Evolutionary conservation across 2,797 vertebrate genomes (phyloP), one percentile per base, ranked within the genome.

Genomic region (Halcyon chelicuti): DNA sequence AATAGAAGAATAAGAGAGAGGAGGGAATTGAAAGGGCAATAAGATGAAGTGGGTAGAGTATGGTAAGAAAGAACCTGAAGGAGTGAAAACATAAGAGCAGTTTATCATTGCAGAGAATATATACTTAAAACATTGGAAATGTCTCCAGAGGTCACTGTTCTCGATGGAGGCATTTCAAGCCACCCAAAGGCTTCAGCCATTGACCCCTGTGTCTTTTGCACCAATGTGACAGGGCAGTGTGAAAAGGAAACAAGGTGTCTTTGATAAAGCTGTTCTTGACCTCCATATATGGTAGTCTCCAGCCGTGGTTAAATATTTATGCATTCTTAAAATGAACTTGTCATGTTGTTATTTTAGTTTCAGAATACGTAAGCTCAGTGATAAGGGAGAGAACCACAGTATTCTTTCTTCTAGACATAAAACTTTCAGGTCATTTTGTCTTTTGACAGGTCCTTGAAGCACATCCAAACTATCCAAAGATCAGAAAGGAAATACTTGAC

Each of bases 401-500:
- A 19, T 62, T 77, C 35, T 73, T 89, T 77, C 44, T 22, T 68
- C 78, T 86, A 79, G 42, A 60, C 31, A 76, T 28, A n/a, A 33
- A 93, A 47, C 12, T 78, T 70, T 18, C n/a, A 17, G 5, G 8
- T 35, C 54, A 14, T 93, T 61, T 94, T 92, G 58, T 96, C 40
- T 96, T 97, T 96, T 92, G 82, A 78, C 97, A 99, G 99, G 98
- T 99, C 94, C 98, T 99, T 94, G 98, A 98, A 97, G 97, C 98
- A 91, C 98, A 99, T 98, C 99, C 99, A 92, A 98, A 98, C 97
- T 99, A 99, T 92, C 99, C 99, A 8, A 99, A 98, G 97, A 99
- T 99, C 97, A 99, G 98, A 96, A 99, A 99, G 93, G 99, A 99
- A 96, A 99, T 99, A 94, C 98, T 99, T 96, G 99, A 99, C 98